phyloP scores from a whole-genome alignment of 2,797 vertebrate genomes.

The Xenopus petersii region DNA sequence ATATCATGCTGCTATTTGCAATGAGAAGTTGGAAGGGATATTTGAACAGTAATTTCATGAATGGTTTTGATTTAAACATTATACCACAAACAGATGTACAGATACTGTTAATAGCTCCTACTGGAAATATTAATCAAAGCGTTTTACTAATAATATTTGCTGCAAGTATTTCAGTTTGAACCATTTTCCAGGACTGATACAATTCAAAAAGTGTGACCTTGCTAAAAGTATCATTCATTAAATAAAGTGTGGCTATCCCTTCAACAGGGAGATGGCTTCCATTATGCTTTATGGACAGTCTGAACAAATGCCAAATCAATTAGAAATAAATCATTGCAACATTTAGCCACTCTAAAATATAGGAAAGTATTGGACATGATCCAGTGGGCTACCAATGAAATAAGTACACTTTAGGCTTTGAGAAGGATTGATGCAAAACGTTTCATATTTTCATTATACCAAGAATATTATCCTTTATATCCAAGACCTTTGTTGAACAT shows the following conservation, averaged over 20 bases:
- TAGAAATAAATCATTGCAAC: conserved; percentile 41
- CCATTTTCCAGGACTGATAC: conserved; percentile 71
- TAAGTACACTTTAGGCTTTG: conserved; percentile 18
- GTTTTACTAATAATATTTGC: conserved; percentile 73
- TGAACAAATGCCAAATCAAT: conserved; percentile 44
- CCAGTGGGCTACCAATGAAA: conserved; percentile 29
- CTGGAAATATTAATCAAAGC: conserved; percentile 72
- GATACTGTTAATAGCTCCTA: conserved; percentile 70
- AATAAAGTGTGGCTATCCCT: conserved; percentile 29
- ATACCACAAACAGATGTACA: conserved; percentile 74
- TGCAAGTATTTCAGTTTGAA: conserved; percentile 70
- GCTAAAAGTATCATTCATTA: conserved; percentile 45
- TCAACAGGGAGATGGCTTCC: conserved; percentile 33
- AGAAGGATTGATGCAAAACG: conserved; percentile 3
- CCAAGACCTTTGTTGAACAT: background rate
- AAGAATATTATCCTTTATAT: conserved; percentile 4
- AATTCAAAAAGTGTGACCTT: conserved; percentile 59
- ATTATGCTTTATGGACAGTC: conserved; percentile 46
- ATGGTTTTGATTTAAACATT: conserved; percentile 73
- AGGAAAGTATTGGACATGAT: conserved; percentile 31
- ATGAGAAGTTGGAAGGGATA: conserved; percentile 53
- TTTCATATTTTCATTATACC: conserved; percentile 9
- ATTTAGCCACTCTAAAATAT: conserved; percentile 36
- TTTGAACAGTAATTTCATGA: conserved; percentile 44
- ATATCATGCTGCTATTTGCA: conserved; percentile 59